Conservation (phyloP, 2,113 vertebrate species). For the Eubucco bourcierii region DNA sequence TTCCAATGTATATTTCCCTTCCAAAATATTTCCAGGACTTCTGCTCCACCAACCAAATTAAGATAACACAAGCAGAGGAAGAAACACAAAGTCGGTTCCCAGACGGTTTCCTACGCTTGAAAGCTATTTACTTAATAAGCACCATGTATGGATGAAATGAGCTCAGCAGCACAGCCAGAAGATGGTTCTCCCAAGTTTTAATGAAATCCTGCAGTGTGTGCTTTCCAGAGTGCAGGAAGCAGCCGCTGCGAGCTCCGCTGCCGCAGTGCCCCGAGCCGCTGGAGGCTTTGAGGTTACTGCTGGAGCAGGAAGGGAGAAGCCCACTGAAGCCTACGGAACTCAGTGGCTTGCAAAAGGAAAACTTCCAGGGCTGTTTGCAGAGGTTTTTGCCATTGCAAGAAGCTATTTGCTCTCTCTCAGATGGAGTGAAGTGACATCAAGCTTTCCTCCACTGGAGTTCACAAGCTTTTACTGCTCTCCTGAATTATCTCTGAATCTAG, state of each 20-base stretch:
- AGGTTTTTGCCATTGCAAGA: background rate
- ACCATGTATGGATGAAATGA: conserved; percentile 53
- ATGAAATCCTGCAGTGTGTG: conserved; percentile 26
- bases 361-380: background rate
- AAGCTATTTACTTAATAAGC: conserved; percentile 53
- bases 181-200: conserved; percentile 45
- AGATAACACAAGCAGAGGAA: conserved; percentile 42
- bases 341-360: background rate
- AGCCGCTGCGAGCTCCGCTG: background rate
- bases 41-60: conserved; percentile 23
- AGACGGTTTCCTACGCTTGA: conserved; percentile 27
- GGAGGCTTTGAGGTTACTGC: background rate
- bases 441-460: conserved; percentile 32
- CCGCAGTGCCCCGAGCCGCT: background rate
- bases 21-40: conserved; percentile 12
- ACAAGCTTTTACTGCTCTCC: conserved; percentile 52
- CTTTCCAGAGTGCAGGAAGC: conserved; percentile 19
- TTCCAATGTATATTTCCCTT: conserved; percentile 21
- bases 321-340: background rate
- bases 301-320: background rate
- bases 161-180: conserved; percentile 51
- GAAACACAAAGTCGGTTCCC: conserved; percentile 1
- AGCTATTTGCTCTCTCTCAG: conserved; percentile 37
- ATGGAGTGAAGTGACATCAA: conserved; percentile 36
- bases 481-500: conserved; percentile 55